Base-by-base conservation (phyloP, 2,113 vertebrate genomes). In the Psilopsiagon aymara region DNA sequence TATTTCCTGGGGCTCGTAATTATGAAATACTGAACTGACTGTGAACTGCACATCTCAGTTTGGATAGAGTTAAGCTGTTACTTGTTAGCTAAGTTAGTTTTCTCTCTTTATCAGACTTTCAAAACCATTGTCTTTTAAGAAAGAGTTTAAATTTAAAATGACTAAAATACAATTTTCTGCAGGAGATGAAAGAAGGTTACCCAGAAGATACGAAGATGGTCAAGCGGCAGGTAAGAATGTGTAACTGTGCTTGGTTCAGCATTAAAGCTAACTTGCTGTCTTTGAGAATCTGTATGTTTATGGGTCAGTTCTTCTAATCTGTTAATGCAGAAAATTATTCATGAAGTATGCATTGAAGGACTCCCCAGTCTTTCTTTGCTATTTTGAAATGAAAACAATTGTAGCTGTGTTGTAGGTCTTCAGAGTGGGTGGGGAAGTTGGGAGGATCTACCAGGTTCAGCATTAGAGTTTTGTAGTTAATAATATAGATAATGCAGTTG, bases 131-230 rank as follows among this genome's bases (percentile, higher is more conserved):
- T 53, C 55, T 55, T 94, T 39, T 35, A 24, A 21, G 39, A 83
- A 88, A 73, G 3, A 66, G 35, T 78, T 82, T 17, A 35, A 68
- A 77, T 93, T 95, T 93, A 12, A 97, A 94, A 95, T 90, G 86
- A 96, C 47, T 94, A 44, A 71, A 94, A 68, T 85, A 84, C 62
- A 44, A 67, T 97, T 96, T 96, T 97, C 95, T 97, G 85, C 96
- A 98, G 98, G 98, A 97, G 98, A 98, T 89, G 98, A 98, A 95
- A 96, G 98, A 95, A 97, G 97, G 89, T 94, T 98, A 84, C 97
- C 98, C 75, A 95, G 97, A 93, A 98, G 97, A 68, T 98, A 98
- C 8, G 98, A 98, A 96, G 98, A 98, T 86, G 98, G 98, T 97
- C 98, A 98, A 96, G 82, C 97, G 76, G 88, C 97, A 98, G 98